phyloP scores from a whole-genome alignment of 2,888 invertebrate species.

The Calephelis perditalis region DNA sequence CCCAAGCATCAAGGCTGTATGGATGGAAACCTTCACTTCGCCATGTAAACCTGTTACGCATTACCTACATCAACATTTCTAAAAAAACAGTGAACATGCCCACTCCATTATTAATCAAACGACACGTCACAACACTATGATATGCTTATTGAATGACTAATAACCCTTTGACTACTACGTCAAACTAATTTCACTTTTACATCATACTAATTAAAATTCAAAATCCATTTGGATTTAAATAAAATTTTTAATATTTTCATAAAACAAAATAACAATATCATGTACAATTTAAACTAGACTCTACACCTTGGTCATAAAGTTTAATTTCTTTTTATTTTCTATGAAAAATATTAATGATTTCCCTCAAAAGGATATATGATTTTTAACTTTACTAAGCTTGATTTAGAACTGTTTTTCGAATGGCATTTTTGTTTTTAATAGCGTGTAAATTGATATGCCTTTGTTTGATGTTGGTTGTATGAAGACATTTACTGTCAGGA shows the following conservation, averaged over 20 bases:
- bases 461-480: conserved; percentile 61
- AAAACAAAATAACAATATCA: neutral
- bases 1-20: too few species aligned
- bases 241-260: conserved; percentile 4
- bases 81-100: conserved; percentile 57
- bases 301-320: neutral
- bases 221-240: neutral
- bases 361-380: neutral
- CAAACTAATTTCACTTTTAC: neutral
- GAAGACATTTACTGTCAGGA: conserved; percentile 68
- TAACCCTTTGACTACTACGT: conserved; percentile 38
- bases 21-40: neutral
- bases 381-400: conserved; percentile 17
- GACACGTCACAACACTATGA: conserved; percentile 74
- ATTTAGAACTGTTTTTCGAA: conserved; percentile 25
- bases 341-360: conserved; percentile 2
- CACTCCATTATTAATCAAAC: conserved; percentile 74
- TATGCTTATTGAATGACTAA: conserved; percentile 71
- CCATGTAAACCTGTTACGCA: conserved; percentile 51
- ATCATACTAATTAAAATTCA: neutral
- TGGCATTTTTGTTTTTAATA: conserved; percentile 44
- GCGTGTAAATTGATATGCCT: conserved; percentile 59
- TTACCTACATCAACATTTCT: conserved; percentile 45
- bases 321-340: neutral
- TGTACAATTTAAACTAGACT: neutral